phyloP scores from a whole-genome alignment of 2,797 vertebrate species.

The Peromyscus attwateri region DNA sequence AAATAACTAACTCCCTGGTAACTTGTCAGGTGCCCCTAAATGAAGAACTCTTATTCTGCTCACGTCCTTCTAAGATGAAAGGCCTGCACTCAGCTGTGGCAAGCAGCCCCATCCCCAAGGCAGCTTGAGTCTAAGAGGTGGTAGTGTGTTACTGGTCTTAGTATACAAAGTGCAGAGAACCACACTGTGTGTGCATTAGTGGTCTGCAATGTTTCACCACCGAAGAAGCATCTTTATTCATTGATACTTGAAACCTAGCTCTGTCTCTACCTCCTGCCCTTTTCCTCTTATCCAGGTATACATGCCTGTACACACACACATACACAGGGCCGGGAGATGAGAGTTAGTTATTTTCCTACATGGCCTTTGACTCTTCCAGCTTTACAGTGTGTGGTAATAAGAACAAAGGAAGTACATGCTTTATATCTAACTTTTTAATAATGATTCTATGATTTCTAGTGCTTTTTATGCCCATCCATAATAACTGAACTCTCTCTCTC shows the following conservation, averaged over 20 bases:
- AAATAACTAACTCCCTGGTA: conserved; percentile 53
- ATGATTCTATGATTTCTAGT: conserved; percentile 28
- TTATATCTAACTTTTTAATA: conserved; percentile 40
- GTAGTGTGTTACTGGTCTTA: neutral
- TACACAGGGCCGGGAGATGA: neutral
- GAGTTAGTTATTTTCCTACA: conserved; percentile 65
- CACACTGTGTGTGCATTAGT: neutral
- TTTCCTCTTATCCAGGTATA: neutral
- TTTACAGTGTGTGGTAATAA: conserved; percentile 50
- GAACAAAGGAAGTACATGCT: conserved; percentile 45
- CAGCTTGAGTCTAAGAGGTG: neutral
- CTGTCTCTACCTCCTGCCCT: neutral
- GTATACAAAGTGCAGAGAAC: accelerated
- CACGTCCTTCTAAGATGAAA: conserved; percentile 37
- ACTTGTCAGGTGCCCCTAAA: conserved; percentile 29
- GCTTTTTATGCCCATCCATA: conserved; percentile 54
- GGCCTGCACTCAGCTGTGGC: neutral
- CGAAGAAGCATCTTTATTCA: neutral
- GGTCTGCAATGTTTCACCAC: conserved; percentile 51
- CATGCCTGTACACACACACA: neutral
- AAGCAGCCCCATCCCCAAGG: neutral
- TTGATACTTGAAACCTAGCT: conserved; percentile 1
- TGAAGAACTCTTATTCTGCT: conserved; percentile 55
- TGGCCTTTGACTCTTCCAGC: conserved; percentile 62
- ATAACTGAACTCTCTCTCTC: neutral